phyloP scores from a whole-genome alignment of 2,888 invertebrate genomes.

The Operophtera brumata region DNA sequence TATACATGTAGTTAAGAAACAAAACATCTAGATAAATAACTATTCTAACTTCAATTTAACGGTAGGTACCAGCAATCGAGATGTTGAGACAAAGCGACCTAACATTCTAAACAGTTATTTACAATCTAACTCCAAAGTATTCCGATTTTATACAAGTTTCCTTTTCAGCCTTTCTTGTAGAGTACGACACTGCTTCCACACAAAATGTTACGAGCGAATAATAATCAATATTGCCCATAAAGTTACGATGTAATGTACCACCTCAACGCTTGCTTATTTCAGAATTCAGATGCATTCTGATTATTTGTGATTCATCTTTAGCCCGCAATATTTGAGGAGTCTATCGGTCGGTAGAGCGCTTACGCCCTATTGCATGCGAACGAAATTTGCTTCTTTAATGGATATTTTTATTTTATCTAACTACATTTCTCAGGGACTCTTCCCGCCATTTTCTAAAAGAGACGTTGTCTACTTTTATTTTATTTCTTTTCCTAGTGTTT shows the following conservation, averaged over 20 bases:
- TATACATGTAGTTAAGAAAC: constrained; percentile 9
- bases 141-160: constrained; percentile 45
- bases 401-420: no score
- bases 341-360: background rate
- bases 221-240: background rate
- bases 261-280: background rate
- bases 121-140: constrained; percentile 50
- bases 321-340: background rate
- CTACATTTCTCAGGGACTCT: no score
- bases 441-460: no score
- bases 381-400: no score
- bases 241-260: background rate
- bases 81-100: constrained; percentile 51
- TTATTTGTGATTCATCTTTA: no score
- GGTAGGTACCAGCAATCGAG: constrained; percentile 13
- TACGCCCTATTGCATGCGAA: no score
- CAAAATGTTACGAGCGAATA: constrained; percentile 1
- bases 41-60: constrained; percentile 8
- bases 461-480: no score
- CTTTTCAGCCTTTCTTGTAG: constrained; percentile 56
- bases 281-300: background rate
- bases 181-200: background rate
- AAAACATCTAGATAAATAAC: constrained; percentile 6
- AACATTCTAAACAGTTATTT: constrained; percentile 50
- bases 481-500: no score